Evolutionary conservation across 2,888 invertebrate genomes (phyloP).

Genomic region (Caenorhabditis zanzibari): DNA sequence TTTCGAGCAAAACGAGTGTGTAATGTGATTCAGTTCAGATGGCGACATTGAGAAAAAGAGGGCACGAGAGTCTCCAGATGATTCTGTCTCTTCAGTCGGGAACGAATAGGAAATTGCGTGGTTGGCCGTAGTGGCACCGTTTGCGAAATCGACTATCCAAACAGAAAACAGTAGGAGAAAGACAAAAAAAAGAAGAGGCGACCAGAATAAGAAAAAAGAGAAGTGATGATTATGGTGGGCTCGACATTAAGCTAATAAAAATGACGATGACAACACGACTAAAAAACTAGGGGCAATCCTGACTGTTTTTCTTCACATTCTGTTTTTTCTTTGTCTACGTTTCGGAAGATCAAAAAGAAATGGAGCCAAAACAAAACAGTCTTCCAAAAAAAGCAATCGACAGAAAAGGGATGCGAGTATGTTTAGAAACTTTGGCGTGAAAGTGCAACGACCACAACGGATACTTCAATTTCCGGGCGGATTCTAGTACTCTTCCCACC

Average conservation of each 20-base stretch:
- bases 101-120: slow-evolving; percentile 23
- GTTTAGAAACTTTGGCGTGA: neutral
- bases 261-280: slow-evolving; percentile 6
- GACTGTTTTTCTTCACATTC: slow-evolving; percentile 17
- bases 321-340: slow-evolving; percentile 1
- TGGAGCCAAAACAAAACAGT: slow-evolving; percentile 8
- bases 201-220: neutral
- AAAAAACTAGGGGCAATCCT: slow-evolving; percentile 54
- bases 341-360: slow-evolving; percentile 19
- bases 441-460: slow-evolving; percentile 52
- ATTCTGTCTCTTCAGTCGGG: slow-evolving; percentile 17
- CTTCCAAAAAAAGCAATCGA: neutral
- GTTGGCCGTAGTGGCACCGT: slow-evolving; percentile 25
- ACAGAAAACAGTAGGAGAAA: slow-evolving; percentile 42
- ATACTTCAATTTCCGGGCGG: slow-evolving; percentile 56
- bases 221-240: slow-evolving; percentile 39
- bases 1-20: slow-evolving; percentile 30
- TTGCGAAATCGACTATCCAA: slow-evolving; percentile 52
- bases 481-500: slow-evolving; percentile 27
- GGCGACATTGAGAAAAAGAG: slow-evolving; percentile 51
- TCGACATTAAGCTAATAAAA: slow-evolving; percentile 54
- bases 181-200: slow-evolving; percentile 17
- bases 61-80: slow-evolving; percentile 53
- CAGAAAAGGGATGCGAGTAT: neutral
- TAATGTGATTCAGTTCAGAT: slow-evolving; percentile 67